Percentiles rank a stretch among this genome's conserved stretches.
phyloP scores from a whole-genome alignment of 1,140 invertebrate genomes.

The Aleiodes sp. region DNA sequence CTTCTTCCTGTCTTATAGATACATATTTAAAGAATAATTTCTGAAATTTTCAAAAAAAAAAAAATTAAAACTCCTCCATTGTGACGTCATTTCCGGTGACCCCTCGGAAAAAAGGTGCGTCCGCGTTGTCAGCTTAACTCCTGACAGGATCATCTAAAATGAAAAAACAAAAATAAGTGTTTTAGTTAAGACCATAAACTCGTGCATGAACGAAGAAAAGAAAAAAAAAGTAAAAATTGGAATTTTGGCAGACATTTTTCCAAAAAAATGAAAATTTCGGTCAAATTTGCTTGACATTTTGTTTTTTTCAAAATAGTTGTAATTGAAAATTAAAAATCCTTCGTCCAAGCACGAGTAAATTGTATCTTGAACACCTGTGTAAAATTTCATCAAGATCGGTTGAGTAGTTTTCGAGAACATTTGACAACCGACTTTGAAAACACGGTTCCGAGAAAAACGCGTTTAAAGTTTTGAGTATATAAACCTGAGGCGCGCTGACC shows the following conservation, averaged over 20 bases:
- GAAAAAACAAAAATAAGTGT: slow-evolving; percentile 30
- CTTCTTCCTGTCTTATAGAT: too few species aligned
- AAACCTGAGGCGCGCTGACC: slow-evolving; percentile 30
- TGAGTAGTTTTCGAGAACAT: too few species aligned
- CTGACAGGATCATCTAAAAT: slow-evolving; percentile 32
- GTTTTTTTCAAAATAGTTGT: slow-evolving; percentile 11
- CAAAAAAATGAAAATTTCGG: slow-evolving; percentile 29
- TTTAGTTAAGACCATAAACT: slow-evolving; percentile 30
- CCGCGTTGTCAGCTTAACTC: background rate
- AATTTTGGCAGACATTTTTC: slow-evolving; percentile 23
- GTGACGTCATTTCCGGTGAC: slow-evolving; percentile 15
- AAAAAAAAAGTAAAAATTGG: slow-evolving; percentile 20
- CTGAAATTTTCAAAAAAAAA: too few species aligned
- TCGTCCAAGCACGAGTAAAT: slow-evolving; percentile 24
- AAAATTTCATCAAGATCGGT: too few species aligned
- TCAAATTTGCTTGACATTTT: slow-evolving; percentile 26
- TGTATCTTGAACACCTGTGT: slow-evolving; percentile 23
- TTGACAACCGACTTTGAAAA: too few species aligned
- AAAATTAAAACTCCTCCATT: background rate
- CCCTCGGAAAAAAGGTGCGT: slow-evolving; percentile 7
- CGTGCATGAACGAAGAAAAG: slow-evolving; percentile 15
- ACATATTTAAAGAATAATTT: too few species aligned
- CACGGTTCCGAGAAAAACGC: slow-evolving; percentile 36
- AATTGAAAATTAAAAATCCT: slow-evolving; percentile 19
- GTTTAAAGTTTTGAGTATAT: slow-evolving; percentile 34